Conservation (phyloP, 2,113 vertebrate species). For the Gallinago jamesoni region DNA sequence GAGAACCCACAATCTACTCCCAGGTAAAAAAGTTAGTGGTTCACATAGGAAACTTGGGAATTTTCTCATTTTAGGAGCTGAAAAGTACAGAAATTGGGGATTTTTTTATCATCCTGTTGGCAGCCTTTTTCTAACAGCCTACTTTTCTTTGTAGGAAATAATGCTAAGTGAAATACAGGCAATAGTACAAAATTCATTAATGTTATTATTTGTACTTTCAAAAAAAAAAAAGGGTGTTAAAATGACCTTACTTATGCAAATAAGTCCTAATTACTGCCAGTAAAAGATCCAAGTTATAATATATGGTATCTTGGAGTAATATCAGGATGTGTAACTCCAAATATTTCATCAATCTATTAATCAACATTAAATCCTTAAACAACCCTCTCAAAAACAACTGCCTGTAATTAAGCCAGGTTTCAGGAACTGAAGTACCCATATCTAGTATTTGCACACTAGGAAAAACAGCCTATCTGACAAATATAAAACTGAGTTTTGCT, state of each 20-base stretch:
- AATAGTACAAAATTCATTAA: slow-evolving; percentile 33
- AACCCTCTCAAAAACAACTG: background rate
- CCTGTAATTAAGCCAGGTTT: background rate
- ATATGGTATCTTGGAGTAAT: slow-evolving; percentile 1
- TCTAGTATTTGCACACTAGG: background rate
- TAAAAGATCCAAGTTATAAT: slow-evolving; percentile 48
- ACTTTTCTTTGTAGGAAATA: background rate
- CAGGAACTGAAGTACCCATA: background rate
- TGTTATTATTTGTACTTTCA: slow-evolving; percentile 36
- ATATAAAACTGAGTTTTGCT: background rate
- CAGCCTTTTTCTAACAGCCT: background rate
- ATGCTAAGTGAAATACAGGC: background rate
- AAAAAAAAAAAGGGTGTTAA: background rate
- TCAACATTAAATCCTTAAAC: slow-evolving; percentile 8
- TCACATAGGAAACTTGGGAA: background rate
- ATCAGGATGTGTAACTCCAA: slow-evolving; percentile 10
- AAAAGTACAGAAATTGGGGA: background rate
- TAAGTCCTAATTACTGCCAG: slow-evolving; percentile 21
- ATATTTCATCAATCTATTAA: slow-evolving; percentile 43
- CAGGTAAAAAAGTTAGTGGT: background rate
- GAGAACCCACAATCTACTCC: background rate
- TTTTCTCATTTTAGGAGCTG: background rate
- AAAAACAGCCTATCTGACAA: background rate
- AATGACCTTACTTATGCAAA: slow-evolving; percentile 49
- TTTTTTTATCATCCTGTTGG: background rate